Evolutionary conservation across 1,140 invertebrate genomes (phyloP), one percentile per base, ranked within the genome.

Genomic region (Ostrea edulis): DNA sequence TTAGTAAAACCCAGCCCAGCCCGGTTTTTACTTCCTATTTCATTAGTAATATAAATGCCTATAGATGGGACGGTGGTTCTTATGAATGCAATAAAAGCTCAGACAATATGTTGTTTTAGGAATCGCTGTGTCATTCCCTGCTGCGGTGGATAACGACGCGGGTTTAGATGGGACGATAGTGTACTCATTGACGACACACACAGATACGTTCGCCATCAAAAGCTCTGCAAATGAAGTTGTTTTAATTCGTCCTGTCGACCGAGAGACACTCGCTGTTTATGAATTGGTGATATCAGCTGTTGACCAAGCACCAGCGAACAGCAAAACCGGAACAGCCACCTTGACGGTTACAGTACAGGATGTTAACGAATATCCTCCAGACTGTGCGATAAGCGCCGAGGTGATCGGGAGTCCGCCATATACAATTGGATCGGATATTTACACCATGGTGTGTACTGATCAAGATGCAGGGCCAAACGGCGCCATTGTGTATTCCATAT

Each of bases 311-410:
- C 25, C 20, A 0, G 35, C n/a, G 2, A 85, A 58, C 29, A 90
- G 86, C 52, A 90, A 88, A 12, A 86, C 86, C 29, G 85, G 83
- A 29, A 84, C 90, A 17, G 90, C 84, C 4, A 91, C 82, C 8
- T 91, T 94, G 3, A 91, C 91, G 14, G 83, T 93, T 58, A 90
- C 85, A 20, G 84, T 93, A 3, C 84, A 82, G n/a, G 92, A 93
- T 62, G 85, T 91, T 25, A 92, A 93, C 85, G 92, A 93, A 84
- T 91, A 92, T 65, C 68, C 85, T 11, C 92, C 92, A 0, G 53
- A 89, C 20, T 92, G 89, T 68, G 55, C 82, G 0, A 58, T 84
- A 35, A 85, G 83, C 8, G 97, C 98, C 92, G 98, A 98, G 5
- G 51, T 77, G 35, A 9, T 20, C 2, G 20, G 55, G 52, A 95